Base-by-base conservation (phyloP, 2,888 invertebrate genomes). In the Phasia obesa region DNA sequence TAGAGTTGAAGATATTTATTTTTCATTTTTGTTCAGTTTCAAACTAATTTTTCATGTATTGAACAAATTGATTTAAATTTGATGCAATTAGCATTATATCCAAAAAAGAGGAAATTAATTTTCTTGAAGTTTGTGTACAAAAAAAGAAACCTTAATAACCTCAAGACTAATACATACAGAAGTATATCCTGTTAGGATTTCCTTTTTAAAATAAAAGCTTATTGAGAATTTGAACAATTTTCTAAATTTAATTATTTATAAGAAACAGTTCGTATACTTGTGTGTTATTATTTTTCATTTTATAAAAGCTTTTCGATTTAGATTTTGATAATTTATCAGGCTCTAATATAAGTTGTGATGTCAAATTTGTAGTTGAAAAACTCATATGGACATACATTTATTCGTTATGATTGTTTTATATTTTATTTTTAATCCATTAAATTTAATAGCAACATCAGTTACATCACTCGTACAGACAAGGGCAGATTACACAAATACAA, bases 401-500 rank as follows among this genome's bases (percentile, higher is more conserved):
- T 27, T 25, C 23, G 51, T 62, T 62, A 73, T 42, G 49, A 62
- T 62, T 51, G 27, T 42, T 42, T 62, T 21, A 73, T 38, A 21
- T 59, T 49, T 38, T 9, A 31, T 49, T 38, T 67, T 35, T 49
- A 73, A 25, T 51, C 65, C 65, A 73, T 73, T 79, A 79, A 73
- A 44, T 65, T 79, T 73, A 73, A 60, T 65, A 65, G 49, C 27
- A 51, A 49, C 79, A 73, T 49, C 73, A 77, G 65, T 79, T 79
- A 79, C 73, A 67, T 51, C 51, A 17, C 31, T 38, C 65, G 25
- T 17, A 27, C 42, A 59, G 65, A 53, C 23, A 21, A 53, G 71
- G 23, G 35, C 19, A 73, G 35, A 35, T 74, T 74, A 74, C 44
- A 65, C 6, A 74, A 27, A 23, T 4, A 47, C 3, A 65, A 25